phyloP scores from a whole-genome alignment of 2,888 invertebrate species.

The Trypoxylon attenuatum region DNA sequence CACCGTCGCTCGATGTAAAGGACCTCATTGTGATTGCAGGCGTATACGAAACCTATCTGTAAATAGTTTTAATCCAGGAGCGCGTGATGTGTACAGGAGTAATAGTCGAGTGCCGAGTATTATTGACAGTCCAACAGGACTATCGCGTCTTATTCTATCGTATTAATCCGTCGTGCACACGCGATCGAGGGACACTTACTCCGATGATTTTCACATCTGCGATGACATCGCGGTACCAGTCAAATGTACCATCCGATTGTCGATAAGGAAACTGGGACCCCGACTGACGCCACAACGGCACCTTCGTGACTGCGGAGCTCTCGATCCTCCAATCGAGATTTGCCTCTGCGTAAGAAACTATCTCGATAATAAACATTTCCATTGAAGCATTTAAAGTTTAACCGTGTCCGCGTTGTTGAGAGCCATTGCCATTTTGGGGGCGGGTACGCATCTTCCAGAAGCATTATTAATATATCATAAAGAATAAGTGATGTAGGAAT shows the following conservation, averaged over 20 bases:
- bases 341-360: too few relatives aligned
- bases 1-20: conserved; percentile 40
- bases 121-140: conserved; percentile 36
- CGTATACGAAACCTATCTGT: conserved; percentile 73
- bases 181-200: too few relatives aligned
- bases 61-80: conserved; percentile 63
- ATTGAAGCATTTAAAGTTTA: too few relatives aligned
- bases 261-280: too few relatives aligned
- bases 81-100: conserved; percentile 45
- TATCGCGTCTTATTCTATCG: conserved; percentile 15
- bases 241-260: too few relatives aligned
- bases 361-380: too few relatives aligned
- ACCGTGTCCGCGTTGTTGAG: too few relatives aligned
- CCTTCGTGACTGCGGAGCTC: too few relatives aligned
- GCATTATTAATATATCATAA: background rate
- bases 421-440: background rate
- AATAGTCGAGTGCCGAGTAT: conserved; percentile 46
- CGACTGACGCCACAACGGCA: too few relatives aligned
- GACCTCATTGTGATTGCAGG: conserved; percentile 73
- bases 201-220: too few relatives aligned
- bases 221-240: too few relatives aligned
- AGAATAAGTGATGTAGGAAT: conserved; percentile 9
- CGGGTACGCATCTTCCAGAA: background rate
- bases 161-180: conserved; percentile 18
- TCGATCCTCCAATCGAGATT: too few relatives aligned